Percentiles rank a stretch among this genome's conserved stretches.
Conservation (phyloP, 64 coral and sea anemone genomes). For the Stylophora pistillata region DNA sequence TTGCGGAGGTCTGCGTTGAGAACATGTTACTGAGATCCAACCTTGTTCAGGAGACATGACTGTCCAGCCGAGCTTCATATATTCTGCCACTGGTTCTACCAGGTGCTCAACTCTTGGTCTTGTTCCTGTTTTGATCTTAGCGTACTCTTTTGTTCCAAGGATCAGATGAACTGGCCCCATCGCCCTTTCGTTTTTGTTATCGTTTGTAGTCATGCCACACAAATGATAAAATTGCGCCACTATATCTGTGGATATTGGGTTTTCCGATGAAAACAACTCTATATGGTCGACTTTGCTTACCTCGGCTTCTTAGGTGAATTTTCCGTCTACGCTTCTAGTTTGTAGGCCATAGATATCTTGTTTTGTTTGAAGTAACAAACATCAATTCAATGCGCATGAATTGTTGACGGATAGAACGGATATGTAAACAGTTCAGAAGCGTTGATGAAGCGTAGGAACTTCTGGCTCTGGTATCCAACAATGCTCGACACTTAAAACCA, state of each 20-base stretch:
- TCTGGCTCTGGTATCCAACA: conserved; percentile 42
- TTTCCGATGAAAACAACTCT: conserved; percentile 37
- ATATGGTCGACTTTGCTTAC: conserved; percentile 42
- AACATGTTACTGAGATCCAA: conserved; percentile 23
- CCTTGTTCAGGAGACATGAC: conserved; percentile 32
- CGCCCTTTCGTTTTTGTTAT: conserved; percentile 13
- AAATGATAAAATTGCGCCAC: conserved; percentile 23
- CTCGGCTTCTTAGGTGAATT: conserved; percentile 36
- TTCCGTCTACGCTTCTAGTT: conserved; percentile 32
- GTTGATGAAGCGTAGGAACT: conserved; percentile 46
- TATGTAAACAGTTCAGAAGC: conserved; percentile 14
- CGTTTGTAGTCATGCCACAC: conserved; percentile 6
- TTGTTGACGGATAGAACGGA: conserved; percentile 27
- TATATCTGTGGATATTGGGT: conserved; percentile 26
- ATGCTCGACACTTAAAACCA: conserved; percentile 37
- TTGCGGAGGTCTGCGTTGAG: conserved; percentile 35
- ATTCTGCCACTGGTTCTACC: conserved; percentile 39
- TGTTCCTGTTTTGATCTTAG: conserved; percentile 40
- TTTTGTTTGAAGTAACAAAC: conserved; percentile 44
- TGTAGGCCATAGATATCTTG: conserved; percentile 10
- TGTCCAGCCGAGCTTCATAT: conserved; percentile 45
- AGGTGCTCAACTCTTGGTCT: not conserved
- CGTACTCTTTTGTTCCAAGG: conserved; percentile 25
- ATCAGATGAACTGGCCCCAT: conserved; percentile 28
- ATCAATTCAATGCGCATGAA: conserved; percentile 41